Evolutionary conservation across 2,888 invertebrate species (phyloP).

Genomic region (Globia sparganii): DNA sequence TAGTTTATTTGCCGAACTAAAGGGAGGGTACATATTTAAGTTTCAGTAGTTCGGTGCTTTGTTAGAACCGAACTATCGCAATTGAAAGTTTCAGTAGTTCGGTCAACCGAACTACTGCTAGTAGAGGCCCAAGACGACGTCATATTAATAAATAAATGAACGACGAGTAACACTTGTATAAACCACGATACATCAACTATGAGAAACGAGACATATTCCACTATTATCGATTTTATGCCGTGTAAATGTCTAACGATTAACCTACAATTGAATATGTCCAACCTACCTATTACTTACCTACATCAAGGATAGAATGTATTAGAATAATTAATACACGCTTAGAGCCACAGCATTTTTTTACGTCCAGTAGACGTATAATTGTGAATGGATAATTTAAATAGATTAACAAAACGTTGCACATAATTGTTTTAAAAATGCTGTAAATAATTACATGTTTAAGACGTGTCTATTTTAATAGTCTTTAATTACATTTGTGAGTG

Average conservation of each 20-base stretch:
- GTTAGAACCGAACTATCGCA: too few species aligned
- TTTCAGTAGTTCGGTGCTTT: too few species aligned
- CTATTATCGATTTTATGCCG: slow-evolving; percentile 56
- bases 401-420: slow-evolving; percentile 63
- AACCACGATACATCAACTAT: slow-evolving; percentile 7
- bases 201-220: slow-evolving; percentile 32
- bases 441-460: slow-evolving; percentile 66
- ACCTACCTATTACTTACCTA: slow-evolving; percentile 46
- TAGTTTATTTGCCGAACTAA: too few species aligned
- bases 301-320: slow-evolving; percentile 40
- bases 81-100: too few species aligned
- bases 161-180: not conserved
- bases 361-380: slow-evolving; percentile 56
- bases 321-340: slow-evolving; percentile 53
- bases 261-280: slow-evolving; percentile 49
- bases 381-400: slow-evolving; percentile 64
- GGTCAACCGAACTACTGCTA: too few species aligned
- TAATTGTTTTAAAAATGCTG: slow-evolving; percentile 69
- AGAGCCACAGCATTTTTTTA: slow-evolving; percentile 39
- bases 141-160: not conserved
- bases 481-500: slow-evolving; percentile 64
- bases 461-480: slow-evolving; percentile 63
- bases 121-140: too few species aligned
- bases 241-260: slow-evolving; percentile 40
- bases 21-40: too few species aligned